These are phyloP conservation scores for Ctenopoma kingsleyae DNA, from an alignment of 2,797 vertebrate species.

Conservation along the genomic window DNA sequence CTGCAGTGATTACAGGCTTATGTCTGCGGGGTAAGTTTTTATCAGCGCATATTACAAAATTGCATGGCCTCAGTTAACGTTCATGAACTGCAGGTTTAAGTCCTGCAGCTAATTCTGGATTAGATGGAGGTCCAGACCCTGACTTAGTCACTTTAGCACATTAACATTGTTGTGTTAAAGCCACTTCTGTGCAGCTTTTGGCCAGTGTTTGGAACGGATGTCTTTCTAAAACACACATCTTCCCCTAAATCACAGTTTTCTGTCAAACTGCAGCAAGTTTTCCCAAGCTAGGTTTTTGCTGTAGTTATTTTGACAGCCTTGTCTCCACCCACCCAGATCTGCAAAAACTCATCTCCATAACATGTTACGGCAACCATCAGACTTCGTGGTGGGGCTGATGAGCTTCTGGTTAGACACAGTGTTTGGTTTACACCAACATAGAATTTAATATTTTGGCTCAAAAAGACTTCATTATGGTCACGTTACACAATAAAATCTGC, in stretches of 20 bases:
- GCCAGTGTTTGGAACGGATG: not conserved
- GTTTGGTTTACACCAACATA: conserved; percentile 28
- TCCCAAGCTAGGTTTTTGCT: not conserved
- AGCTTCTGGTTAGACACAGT: conserved; percentile 18
- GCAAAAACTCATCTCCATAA: not conserved
- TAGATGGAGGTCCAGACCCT: not conserved
- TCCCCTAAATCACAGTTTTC: not conserved
- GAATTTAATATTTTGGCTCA: conserved; percentile 24
- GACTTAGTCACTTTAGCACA: conserved; percentile 1
- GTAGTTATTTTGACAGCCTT: not conserved
- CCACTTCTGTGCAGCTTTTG: not conserved
- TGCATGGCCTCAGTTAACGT: conserved; percentile 6
- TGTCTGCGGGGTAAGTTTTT: not conserved
- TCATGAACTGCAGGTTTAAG: not conserved
- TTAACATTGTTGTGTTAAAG: conserved; percentile 16
- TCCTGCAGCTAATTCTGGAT: conserved; percentile 3
- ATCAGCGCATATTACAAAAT: not conserved
- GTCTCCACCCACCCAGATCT: not conserved
- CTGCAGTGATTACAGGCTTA: not conserved
- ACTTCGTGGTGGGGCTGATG: not conserved
- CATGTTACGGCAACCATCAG: not conserved
- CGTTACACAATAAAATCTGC: conserved; percentile 24
- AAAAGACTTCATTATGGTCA: conserved; percentile 27
- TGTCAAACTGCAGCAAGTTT: not conserved
- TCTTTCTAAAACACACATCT: conserved; percentile 12